Conservation (phyloP, 2,888 invertebrate species). For the Salticus scenicus region DNA sequence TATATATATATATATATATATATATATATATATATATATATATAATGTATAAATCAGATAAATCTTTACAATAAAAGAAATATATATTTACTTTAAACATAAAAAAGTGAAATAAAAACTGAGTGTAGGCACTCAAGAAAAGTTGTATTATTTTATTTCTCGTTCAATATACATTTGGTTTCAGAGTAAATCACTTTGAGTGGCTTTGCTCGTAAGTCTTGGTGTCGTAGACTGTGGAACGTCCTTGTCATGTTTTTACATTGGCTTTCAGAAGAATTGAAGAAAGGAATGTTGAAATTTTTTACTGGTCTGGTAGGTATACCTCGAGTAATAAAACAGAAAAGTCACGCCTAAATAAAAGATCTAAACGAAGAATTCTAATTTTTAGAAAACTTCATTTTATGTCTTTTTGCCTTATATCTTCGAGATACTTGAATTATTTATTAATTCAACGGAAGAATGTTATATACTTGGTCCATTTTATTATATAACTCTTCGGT, state of each 20-base stretch:
- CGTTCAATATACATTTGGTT: slow-evolving; percentile 3
- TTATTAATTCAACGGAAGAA: background rate
- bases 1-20: no score
- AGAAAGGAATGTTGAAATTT: background rate
- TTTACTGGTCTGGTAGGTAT: background rate
- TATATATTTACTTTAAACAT: no score
- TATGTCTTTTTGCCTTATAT: background rate
- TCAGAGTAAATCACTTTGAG: slow-evolving; percentile 42
- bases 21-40: no score
- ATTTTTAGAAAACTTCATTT: background rate
- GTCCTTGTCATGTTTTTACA: background rate
- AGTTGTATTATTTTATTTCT: background rate
- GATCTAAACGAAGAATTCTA: slow-evolving; percentile 6
- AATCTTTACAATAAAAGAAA: no score
- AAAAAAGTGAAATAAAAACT: slow-evolving; percentile 1
- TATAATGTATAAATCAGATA: no score
- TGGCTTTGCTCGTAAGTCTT: slow-evolving; percentile 46
- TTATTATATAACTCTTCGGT: no score
- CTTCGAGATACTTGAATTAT: background rate
- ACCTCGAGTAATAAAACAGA: background rate
- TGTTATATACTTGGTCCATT: background rate
- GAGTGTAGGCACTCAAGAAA: background rate
- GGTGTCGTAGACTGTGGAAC: background rate
- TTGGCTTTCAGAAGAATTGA: slow-evolving; percentile 19
- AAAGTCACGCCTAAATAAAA: background rate